Evolutionary conservation across 2,888 invertebrate species (phyloP).

Genomic region (Rhagophthalmus giganteus): DNA sequence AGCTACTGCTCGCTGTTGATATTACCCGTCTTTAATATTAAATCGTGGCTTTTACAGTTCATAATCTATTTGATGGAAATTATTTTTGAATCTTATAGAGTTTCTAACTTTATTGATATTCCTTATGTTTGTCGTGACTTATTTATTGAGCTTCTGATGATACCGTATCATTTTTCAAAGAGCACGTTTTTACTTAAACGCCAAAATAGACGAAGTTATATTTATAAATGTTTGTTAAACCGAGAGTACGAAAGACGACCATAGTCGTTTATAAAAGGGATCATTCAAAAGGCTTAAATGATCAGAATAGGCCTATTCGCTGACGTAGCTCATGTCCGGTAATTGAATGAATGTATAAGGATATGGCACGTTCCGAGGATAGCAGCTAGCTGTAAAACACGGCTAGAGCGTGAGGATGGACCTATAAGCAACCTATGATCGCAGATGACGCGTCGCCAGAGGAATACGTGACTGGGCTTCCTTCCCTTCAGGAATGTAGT

Average conservation of each 20-base stretch:
- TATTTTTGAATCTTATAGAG: constrained; percentile 20
- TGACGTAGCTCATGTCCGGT: background rate
- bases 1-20: constrained; percentile 23
- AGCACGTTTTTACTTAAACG: too few relatives aligned
- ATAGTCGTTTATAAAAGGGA: too few relatives aligned
- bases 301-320: too few relatives aligned
- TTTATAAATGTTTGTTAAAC: too few relatives aligned
- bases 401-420: constrained; percentile 20
- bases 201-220: too few relatives aligned
- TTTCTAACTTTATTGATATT: constrained; percentile 24
- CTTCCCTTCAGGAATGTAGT: constrained; percentile 18
- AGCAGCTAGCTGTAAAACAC: constrained; percentile 23
- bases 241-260: too few relatives aligned
- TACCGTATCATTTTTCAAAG: constrained; percentile 20
- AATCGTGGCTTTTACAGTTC: constrained; percentile 26
- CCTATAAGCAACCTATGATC: constrained; percentile 23
- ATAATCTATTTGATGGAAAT: constrained; percentile 23
- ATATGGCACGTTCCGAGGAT: constrained; percentile 28
- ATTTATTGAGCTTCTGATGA: constrained; percentile 18
- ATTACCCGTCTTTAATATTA: constrained; percentile 29
- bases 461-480: constrained; percentile 18
- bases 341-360: constrained; percentile 34
- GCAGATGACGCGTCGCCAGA: constrained; percentile 23
- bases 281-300: too few relatives aligned
- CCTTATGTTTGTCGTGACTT: constrained; percentile 22